Evolutionary conservation across 2,113 vertebrate species (phyloP), one percentile per base, ranked within the genome.

Genomic region (Elachura formosa): DNA sequence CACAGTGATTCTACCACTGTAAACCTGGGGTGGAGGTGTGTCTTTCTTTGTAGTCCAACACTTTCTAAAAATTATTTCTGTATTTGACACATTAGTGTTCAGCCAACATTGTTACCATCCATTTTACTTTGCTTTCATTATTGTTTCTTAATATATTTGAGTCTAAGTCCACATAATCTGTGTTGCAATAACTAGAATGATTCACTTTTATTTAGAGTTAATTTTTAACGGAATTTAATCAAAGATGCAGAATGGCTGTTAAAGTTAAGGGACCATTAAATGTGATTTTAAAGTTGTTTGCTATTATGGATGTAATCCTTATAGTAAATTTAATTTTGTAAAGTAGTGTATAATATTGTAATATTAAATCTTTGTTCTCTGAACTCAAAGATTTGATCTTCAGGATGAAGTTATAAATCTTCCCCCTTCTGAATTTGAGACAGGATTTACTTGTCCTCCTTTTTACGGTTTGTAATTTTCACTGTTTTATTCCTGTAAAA

Each of bases 311-410:
- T 97, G 93, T 96, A 97, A 97, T 97, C 96, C 96, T 97, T 96
- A 96, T 45, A 97, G 97, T 98, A 96, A 96, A 94, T 97, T 98
- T 97, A 96, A 97, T 98, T 98, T 98, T 98, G 98, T 98, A 98
- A 98, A 98, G 98, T 98, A 98, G 98, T 98, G 98, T 98, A 98
- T 97, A 95, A 98, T 98, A 98, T 93, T 98, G 98, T 98, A 98
- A 98, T 98, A 98, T 98, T 96, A 97, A 97, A 97, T 97, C 95
- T 96, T 97, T 96, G 94, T 96, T 96, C 96, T 97, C 96, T 96
- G 92, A 95, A 97, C 96, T 97, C 81, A 89, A 96, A 93, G 96
- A 96, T 96, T 90, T 96, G 94, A 97, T 96, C 93, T 97, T 97
- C 96, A 96, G 63, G 95, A 97, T 97, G 94, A 94, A 97, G 95